phyloP scores from a whole-genome alignment of 1,140 invertebrate species.

The Aphis craccivora region DNA sequence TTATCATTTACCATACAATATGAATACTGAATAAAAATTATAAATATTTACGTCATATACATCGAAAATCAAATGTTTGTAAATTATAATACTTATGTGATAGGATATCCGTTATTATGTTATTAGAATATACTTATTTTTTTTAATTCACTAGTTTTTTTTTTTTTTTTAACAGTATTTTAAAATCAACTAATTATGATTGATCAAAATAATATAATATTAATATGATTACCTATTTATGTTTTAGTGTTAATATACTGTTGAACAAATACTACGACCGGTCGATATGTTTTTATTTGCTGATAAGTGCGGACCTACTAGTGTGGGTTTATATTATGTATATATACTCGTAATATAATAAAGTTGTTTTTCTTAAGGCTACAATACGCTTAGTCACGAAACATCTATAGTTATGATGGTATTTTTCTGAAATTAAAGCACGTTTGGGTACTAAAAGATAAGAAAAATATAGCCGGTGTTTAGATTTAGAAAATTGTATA shows the following conservation, averaged over 20 bases:
- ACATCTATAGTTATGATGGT: conserved; percentile 1
- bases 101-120: neutral
- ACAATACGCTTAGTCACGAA: neutral
- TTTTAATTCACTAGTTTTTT: neutral
- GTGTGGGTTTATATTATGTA: neutral
- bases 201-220: neutral
- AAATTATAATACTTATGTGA: neutral
- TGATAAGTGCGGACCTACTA: neutral
- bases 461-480: neutral
- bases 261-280: neutral
- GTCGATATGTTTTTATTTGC: conserved; percentile 7
- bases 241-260: neutral
- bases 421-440: neutral
- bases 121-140: neutral
- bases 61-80: neutral
- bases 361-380: neutral
- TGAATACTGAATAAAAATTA: neutral
- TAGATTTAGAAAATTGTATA: neutral
- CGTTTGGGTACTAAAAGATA: conserved; percentile 27
- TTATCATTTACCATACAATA: neutral
- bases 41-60: neutral
- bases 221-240: neutral
- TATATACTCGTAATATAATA: neutral
- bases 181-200: neutral
- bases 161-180: neutral